These are phyloP conservation scores for Carpatolechia fugitivella DNA, from an alignment of 2,888 invertebrate genomes.

Conservation along the genomic window DNA sequence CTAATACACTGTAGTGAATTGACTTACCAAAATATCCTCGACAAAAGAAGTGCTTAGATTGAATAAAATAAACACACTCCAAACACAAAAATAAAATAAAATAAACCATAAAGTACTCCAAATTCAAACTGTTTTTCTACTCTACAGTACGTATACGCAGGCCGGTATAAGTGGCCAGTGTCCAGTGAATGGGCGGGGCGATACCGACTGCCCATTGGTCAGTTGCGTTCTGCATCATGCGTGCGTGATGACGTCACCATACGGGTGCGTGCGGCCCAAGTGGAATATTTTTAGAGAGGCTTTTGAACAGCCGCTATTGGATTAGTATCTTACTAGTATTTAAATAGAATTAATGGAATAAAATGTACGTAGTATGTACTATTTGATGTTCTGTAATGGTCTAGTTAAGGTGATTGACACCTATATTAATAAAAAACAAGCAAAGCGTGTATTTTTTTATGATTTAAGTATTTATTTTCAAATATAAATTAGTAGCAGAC, in stretches of 20 bases:
- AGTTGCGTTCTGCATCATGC: constrained; percentile 22
- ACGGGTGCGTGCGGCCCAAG: constrained; percentile 20
- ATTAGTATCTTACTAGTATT: not conserved
- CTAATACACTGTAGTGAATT: too few relatives aligned
- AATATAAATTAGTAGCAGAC: too few relatives aligned
- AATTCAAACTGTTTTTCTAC: constrained; percentile 3
- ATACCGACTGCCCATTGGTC: constrained; percentile 55
- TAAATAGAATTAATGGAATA: not conserved
- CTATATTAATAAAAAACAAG: too few relatives aligned
- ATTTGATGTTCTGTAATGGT: too few relatives aligned
- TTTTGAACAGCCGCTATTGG: not conserved
- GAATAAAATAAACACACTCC: not conserved
- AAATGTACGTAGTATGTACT: too few relatives aligned
- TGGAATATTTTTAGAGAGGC: constrained; percentile 16
- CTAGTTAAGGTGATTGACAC: not conserved
- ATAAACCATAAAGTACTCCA: not conserved
- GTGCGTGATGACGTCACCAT: constrained; percentile 14
- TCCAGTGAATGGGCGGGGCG: constrained; percentile 50
- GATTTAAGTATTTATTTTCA: too few relatives aligned
- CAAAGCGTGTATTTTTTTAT: too few relatives aligned
- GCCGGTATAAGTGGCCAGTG: constrained; percentile 38
- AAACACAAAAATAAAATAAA: not conserved
- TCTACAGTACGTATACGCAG: constrained; percentile 7
- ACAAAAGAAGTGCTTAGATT: too few relatives aligned
- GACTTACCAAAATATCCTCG: too few relatives aligned